Conservation (phyloP, 2,113 vertebrate species). For the Zosterops lateralis region DNA sequence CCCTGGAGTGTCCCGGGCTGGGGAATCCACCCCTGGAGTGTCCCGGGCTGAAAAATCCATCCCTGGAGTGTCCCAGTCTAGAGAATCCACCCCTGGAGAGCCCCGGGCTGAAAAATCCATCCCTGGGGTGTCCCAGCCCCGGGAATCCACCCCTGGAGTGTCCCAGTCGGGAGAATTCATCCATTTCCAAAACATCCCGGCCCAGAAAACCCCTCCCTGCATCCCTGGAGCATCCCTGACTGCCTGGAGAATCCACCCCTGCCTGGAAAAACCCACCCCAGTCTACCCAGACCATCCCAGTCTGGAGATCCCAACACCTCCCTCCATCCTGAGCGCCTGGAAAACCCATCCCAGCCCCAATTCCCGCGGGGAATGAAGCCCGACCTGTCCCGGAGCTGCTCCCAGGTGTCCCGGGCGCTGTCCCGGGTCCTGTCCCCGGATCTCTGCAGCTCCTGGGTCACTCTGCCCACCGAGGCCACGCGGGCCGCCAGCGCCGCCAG, state of each 20-base stretch:
- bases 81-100: too few species aligned
- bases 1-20: neutral
- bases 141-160: too few species aligned
- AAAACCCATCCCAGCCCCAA: neutral
- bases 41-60: too few species aligned
- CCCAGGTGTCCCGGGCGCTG: constrained; percentile 81
- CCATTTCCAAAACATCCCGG: neutral
- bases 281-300: neutral
- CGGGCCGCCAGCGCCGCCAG: constrained; percentile 86
- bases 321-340: neutral
- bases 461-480: constrained; percentile 83
- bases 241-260: neutral
- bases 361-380: neutral
- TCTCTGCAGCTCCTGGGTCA: constrained; percentile 80
- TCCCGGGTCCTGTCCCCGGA: constrained; percentile 82
- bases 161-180: neutral
- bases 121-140: too few species aligned
- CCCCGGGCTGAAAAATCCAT: too few species aligned
- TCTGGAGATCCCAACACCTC: neutral
- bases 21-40: neutral
- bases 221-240: neutral
- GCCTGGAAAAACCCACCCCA: neutral
- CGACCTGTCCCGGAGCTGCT: constrained; percentile 82
- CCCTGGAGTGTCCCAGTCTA: too few species aligned
- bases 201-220: neutral